phyloP scores from a whole-genome alignment of 2,888 invertebrate genomes.

The Pandemis corylana region DNA sequence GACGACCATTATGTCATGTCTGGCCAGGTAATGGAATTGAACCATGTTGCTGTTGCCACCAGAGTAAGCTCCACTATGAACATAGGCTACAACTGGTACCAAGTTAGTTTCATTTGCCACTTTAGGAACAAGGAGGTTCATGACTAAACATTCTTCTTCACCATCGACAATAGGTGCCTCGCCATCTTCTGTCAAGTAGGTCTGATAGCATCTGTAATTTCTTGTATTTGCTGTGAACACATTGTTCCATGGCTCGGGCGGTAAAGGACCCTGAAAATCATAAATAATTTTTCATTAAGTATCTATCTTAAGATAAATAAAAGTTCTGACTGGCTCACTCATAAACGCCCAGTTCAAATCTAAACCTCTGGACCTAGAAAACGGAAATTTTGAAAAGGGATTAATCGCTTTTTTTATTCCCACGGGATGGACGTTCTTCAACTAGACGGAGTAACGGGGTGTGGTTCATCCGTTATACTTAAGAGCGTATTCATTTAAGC shows the following conservation, averaged over 20 bases:
- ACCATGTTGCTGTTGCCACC: slow-evolving; percentile 75
- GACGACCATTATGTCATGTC: slow-evolving; percentile 87
- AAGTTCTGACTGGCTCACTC: no score
- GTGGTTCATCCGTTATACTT: no score
- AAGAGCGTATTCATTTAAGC: no score
- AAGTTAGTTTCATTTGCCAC: slow-evolving; percentile 64
- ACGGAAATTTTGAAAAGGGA: no score
- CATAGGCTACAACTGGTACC: slow-evolving; percentile 72
- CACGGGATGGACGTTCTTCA: no score
- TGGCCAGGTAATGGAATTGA: slow-evolving; percentile 85
- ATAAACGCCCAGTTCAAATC: no score
- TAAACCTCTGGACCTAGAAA: no score
- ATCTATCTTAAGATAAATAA: neutral
- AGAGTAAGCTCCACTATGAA: slow-evolving; percentile 76
- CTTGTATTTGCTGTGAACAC: slow-evolving; percentile 56
- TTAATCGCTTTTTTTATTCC: no score
- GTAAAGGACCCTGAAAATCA: slow-evolving; percentile 70
- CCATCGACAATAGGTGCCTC: slow-evolving; percentile 63
- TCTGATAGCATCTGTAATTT: slow-evolving; percentile 66
- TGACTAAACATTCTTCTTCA: slow-evolving; percentile 67
- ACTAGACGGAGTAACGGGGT: no score
- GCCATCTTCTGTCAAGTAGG: slow-evolving; percentile 59
- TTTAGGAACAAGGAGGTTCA: slow-evolving; percentile 68
- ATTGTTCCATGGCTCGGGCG: slow-evolving; percentile 65
- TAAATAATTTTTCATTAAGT: neutral